These are phyloP conservation scores for Naso thynnoides DNA, from an alignment of 2,797 vertebrate genomes.

Conservation along the genomic window DNA sequence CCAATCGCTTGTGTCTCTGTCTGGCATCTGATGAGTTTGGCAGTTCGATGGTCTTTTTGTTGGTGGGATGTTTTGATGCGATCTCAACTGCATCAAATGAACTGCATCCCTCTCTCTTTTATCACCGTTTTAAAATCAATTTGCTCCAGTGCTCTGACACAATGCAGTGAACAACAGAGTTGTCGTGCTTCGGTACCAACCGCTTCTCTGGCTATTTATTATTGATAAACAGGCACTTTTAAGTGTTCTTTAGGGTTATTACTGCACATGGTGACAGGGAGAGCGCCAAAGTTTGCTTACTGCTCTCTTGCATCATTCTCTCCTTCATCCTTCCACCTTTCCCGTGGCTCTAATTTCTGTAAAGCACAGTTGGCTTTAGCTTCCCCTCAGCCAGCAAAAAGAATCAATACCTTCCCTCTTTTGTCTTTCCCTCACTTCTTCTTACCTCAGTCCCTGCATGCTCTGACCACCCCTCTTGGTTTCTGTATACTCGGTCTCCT, in stretches of 20 bases:
- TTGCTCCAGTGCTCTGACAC: not conserved
- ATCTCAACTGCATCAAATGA: conserved; percentile 25
- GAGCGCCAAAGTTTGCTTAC: not conserved
- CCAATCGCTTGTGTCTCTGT: not conserved
- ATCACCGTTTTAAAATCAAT: not conserved
- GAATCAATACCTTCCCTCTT: conserved; percentile 61
- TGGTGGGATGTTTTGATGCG: not conserved
- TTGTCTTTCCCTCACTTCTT: conserved; percentile 43
- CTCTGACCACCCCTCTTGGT: conserved; percentile 37
- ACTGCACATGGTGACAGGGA: conserved; percentile 24
- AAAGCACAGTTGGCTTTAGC: conserved; percentile 58
- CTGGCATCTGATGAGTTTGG: not conserved
- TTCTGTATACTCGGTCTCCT: conserved; percentile 18
- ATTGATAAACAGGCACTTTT: conserved; percentile 38
- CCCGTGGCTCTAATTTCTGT: conserved; percentile 66
- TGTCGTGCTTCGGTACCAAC: not conserved
- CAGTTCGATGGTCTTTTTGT: not conserved
- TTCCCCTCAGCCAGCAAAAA: conserved; percentile 48
- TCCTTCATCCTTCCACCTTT: conserved; percentile 44
- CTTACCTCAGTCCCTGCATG: conserved; percentile 42
- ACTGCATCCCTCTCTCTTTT: not conserved
- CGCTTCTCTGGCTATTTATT: conserved; percentile 33
- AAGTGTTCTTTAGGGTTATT: conserved; percentile 17
- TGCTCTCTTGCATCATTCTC: conserved; percentile 27
- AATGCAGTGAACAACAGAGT: not conserved